A percentile compares a stretch with the other conserved stretches of the same genome.
phyloP scores from a whole-genome alignment of 1,140 invertebrate genomes.

The Globodera ellingtonae region DNA sequence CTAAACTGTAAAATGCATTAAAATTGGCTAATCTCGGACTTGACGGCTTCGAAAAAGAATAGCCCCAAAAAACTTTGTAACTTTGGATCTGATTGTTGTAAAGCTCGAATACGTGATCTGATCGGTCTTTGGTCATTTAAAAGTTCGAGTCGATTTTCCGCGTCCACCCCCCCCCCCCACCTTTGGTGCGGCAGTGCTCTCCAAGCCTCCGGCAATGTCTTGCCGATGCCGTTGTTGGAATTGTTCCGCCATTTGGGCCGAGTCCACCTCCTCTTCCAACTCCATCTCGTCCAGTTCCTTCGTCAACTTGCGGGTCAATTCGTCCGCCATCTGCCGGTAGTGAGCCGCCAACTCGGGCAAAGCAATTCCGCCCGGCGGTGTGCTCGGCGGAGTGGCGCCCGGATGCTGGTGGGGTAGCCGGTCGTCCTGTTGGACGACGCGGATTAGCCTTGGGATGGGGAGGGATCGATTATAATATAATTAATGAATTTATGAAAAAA shows the following conservation, averaged over 20 bases:
- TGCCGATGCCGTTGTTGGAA: slow-evolving; percentile 12
- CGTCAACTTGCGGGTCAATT: slow-evolving; percentile 27
- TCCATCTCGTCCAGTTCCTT: slow-evolving; percentile 29
- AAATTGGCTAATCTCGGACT: too few species aligned
- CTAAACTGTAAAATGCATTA: background rate
- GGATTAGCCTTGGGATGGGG: background rate
- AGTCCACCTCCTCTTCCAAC: background rate
- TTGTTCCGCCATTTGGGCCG: slow-evolving; percentile 6
- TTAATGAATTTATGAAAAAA: too few species aligned
- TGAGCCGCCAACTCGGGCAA: slow-evolving; percentile 27
- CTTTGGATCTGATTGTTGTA: too few species aligned
- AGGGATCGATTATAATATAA: too few species aligned
- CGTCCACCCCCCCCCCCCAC: background rate
- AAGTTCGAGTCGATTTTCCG: too few species aligned
- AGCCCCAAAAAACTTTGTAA: too few species aligned
- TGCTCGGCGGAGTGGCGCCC: slow-evolving; percentile 16
- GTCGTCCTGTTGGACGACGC: background rate
- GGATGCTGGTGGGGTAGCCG: background rate
- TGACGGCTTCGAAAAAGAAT: too few species aligned
- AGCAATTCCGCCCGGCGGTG: slow-evolving; percentile 14
- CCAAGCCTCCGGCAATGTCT: slow-evolving; percentile 16
- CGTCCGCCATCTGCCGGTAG: slow-evolving; percentile 34
- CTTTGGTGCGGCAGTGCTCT: slow-evolving; percentile 9
- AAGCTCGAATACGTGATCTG: too few species aligned
- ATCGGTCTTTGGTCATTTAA: too few species aligned